Base-by-base conservation (phyloP, 2,888 invertebrate species). In the Watsonalla cultraria region DNA sequence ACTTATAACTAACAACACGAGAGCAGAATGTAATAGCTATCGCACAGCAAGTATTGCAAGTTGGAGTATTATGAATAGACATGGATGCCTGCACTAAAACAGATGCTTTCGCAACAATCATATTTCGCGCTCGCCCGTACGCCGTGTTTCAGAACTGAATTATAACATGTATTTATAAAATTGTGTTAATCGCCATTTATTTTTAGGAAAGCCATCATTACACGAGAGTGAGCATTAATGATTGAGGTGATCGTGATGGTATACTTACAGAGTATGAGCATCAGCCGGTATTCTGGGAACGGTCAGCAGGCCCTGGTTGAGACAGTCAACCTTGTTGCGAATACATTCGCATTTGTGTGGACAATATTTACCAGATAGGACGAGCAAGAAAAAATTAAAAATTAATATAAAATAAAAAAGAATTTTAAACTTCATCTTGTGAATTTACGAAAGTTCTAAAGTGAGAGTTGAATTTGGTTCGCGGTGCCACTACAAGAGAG, bases 331-430 rank as follows among this genome's bases (percentile, higher is more conserved):
- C 59, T 80, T 72, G 57, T 72, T 82, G 47, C 77, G 72, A 2
- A 72, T 56, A 55, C 88, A 88, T 55, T 78, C 76, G 61, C 87
- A 88, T 75, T 77, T 82, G 6, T 71, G 55, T 8, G 88, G 87
- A 47, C 87, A 88, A 54, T 54, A 59, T 58, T 76, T 70, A 0
- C 65, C 64, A n/a, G 74, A 62, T 5, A 11, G 11, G 8, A 42
- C 11, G 9, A 42, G 42, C 11, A 11, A 5, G 42, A 2, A 7
- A 42, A 42, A 42, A 42, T 42, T 11, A 42, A 42, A 42, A 11
- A 42, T 42, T 11, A 42, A 11, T 42, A 42, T 11, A 11, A 42
- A 42, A 8, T 42, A 5, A 42, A 42, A 42, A 11, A 42, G 5
- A 42, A 42, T 11, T 42, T 42, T 6, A 5, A 42, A 42, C 42